A percentile compares a stretch with the other conserved stretches of the same genome.
These are phyloP conservation scores for Sesia apiformis DNA, from an alignment of 2,888 invertebrate species.

Conservation along the genomic window DNA sequence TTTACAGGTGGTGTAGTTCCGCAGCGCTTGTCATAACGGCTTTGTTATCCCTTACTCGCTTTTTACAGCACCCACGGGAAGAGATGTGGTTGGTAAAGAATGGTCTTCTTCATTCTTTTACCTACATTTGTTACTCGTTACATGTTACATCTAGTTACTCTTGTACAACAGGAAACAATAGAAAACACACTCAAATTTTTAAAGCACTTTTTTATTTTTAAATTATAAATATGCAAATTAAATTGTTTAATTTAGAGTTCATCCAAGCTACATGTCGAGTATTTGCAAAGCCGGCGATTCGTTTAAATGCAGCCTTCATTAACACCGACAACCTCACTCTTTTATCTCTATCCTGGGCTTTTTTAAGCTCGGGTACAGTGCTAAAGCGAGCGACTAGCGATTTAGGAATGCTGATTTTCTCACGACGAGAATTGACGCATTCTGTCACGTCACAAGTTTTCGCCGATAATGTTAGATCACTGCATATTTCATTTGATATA, in stretches of 20 bases:
- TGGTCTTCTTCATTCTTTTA: too few relatives aligned
- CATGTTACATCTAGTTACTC: too few relatives aligned
- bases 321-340: constrained; percentile 11
- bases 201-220: not conserved
- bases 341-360: constrained; percentile 10
- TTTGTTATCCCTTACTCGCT: too few relatives aligned
- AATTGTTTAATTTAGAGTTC: not conserved
- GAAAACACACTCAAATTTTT: too few relatives aligned
- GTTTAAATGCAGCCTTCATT: constrained; percentile 20
- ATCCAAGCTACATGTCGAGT: constrained; percentile 1
- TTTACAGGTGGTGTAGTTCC: too few relatives aligned
- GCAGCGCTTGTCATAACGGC: too few relatives aligned
- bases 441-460: not conserved
- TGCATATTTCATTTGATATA: not conserved
- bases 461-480: not conserved
- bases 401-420: not conserved
- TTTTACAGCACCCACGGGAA: too few relatives aligned
- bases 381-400: not conserved
- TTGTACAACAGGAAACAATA: not conserved
- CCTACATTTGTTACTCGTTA: too few relatives aligned
- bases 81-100: too few relatives aligned
- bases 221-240: not conserved
- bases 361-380: not conserved
- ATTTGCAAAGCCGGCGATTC: constrained; percentile 15
- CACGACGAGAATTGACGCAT: too few relatives aligned